phyloP scores from a whole-genome alignment of 2,113 vertebrate species.

The Chaetorhynchus papuensis region DNA sequence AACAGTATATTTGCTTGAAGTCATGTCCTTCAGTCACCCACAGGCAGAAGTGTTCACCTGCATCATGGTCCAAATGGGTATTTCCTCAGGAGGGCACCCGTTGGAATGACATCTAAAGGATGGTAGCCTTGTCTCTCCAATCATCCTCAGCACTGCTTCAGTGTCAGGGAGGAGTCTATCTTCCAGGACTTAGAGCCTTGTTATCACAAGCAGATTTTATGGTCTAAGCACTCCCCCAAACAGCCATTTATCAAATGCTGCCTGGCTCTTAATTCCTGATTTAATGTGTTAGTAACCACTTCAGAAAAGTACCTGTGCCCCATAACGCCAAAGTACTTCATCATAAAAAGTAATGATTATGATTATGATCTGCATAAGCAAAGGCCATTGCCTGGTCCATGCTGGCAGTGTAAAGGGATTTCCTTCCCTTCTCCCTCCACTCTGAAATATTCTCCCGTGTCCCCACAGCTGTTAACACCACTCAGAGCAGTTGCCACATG shows the following conservation, averaged over 20 bases:
- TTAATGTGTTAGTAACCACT: slow-evolving; percentile 64
- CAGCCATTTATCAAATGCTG: slow-evolving; percentile 49
- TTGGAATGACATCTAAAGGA: neutral
- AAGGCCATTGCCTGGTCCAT: slow-evolving; percentile 29
- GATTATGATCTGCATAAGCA: slow-evolving; percentile 58
- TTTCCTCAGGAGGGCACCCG: neutral
- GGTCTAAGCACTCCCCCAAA: slow-evolving; percentile 27
- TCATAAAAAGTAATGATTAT: slow-evolving; percentile 60
- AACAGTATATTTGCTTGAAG: neutral
- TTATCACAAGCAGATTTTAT: slow-evolving; percentile 22
- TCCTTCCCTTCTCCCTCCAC: neutral
- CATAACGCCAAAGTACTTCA: slow-evolving; percentile 39
- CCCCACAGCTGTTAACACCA: neutral
- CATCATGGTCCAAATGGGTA: no score
- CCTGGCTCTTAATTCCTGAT: slow-evolving; percentile 25
- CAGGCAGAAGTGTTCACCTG: neutral
- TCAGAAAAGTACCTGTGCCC: slow-evolving; percentile 22
- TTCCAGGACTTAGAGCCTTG: neutral
- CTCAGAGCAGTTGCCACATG: neutral
- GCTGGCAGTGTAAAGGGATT: slow-evolving; percentile 16
- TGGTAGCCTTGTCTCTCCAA: neutral
- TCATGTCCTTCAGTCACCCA: neutral
- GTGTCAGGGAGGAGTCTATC: neutral
- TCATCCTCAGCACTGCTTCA: neutral
- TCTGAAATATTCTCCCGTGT: neutral